Base-by-base conservation (phyloP, 2,113 vertebrate genomes). In the Daboia siamensis region DNA sequence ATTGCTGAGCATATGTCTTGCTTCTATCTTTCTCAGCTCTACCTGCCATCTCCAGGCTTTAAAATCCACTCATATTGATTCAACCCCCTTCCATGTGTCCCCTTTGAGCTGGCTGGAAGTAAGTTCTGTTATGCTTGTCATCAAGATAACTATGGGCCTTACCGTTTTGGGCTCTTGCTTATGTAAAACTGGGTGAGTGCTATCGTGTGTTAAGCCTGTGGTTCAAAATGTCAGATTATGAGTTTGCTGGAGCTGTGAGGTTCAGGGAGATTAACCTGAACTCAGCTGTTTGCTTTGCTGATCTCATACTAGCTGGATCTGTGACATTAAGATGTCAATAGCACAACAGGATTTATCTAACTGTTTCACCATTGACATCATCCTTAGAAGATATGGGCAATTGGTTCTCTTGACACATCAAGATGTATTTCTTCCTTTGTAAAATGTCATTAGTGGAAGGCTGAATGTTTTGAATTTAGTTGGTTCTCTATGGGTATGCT, bases 371-470 rank as follows among this genome's bases (percentile, higher is more conserved):
- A 95, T 0, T 95, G 96, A 96, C 95, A 96, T 94, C 92, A 94
- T 94, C 96, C 95, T 95, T 95, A 95, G 96, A 96, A 95, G 94
- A 95, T 96, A 96, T 93, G 96, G 96, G 97, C 95, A 96, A 97
- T 96, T 96, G 94, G 95, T 93, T 97, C 93, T 96, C 92, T 94
- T 96, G 94, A 95, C 91, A 92, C 94, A 96, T 91, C 88, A 93
- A 90, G 92, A 93, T 93, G 96, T 97, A 96, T 96, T 97, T 97
- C 96, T 96, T 96, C 88, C 93, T 74, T 91, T 93, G 48, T 94
- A 94, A 59, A 86, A 87, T 87, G 95, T 94, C 90, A 56, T 69
- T 33, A 0, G 0, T 96, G 80, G 85, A 61, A 0, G 0, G 95
- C 94, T 86, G 92, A 69, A 69, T 92, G 87, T 74, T 48, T 69